Conservation (phyloP, 2,797 vertebrate species). For the Thamnophis elegans region DNA sequence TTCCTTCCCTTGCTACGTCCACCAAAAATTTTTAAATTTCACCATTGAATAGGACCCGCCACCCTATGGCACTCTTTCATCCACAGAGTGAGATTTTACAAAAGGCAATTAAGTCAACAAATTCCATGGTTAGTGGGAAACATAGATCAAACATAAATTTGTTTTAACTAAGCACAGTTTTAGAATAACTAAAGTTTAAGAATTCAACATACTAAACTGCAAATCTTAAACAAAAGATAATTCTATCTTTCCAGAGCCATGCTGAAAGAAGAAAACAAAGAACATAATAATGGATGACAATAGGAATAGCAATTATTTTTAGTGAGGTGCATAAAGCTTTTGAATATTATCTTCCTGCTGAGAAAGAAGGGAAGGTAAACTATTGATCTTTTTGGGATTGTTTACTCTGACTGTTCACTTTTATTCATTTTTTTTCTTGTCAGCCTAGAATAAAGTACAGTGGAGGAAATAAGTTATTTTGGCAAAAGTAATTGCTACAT, state of each 20-base stretch:
- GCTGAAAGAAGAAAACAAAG: neutral
- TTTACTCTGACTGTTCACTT: neutral
- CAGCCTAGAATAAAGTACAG: constrained; percentile 5
- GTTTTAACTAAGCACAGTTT: neutral
- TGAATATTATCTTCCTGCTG: neutral
- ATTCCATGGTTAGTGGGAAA: neutral
- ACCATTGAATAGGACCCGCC: no score
- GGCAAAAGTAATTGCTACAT: constrained; percentile 14
- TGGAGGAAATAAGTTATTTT: neutral
- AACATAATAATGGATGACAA: neutral
- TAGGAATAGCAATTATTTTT: neutral
- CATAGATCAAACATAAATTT: neutral
- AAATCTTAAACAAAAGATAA: neutral
- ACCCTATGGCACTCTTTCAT: neutral
- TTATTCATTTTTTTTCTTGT: neutral
- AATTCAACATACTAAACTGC: neutral
- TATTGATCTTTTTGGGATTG: neutral
- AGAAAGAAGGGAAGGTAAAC: neutral
- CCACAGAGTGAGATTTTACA: neutral
- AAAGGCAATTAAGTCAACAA: neutral
- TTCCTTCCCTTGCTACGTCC: no score
- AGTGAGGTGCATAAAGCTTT: neutral
- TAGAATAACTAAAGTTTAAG: neutral
- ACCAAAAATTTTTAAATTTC: no score
- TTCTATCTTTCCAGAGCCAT: neutral